Base-by-base conservation (phyloP, 37 sponge, comb jelly and placozoan species). In the Dysidea cf. avara region DNA sequence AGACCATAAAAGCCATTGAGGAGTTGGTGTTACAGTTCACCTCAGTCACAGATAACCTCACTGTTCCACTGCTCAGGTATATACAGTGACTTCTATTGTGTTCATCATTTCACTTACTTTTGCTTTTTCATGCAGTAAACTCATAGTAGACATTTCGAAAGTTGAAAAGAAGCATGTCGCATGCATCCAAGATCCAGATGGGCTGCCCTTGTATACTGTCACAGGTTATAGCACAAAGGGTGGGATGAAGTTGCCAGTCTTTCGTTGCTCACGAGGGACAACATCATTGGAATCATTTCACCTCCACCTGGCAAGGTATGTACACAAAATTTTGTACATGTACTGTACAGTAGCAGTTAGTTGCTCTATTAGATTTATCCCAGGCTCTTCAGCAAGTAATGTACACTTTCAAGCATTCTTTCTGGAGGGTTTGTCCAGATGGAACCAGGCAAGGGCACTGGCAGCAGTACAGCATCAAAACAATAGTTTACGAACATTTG, bases 211-310 rank as follows among this genome's bases (percentile, higher is more conserved):
- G 47, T 73, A 58, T 48, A 56, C 59, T 29, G 47, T 61, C 0
- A 66, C 60, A 29, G 62, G 79, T 1, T 32, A 66, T 34, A 0
- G 66, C 13, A 1, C 0, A 1, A 66, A 78, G 49, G 80, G 71
- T 7, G 71, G 73, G 0, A 56, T 72, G 14, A 3, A 0, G 12
- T 72, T 81, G 9, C 81, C 81, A 3, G 55, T 71, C 2, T 33
- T 65, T 0, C 47, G 72, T 39, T 81, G 81, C 62, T 64, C 72
- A 2, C 0, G 72, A 24, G 81, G 81, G 21, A 58, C 72, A 26
- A 81, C 81, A 0, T 72, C 73, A 12, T 55, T 81, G 17, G 81
- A 72, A 39, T 48, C 48, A 3, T 78, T 78, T 36, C 79, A 78
- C 40, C 36, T 62, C 18, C 81, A 71, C 56, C 40, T 80, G 1